Evolutionary conservation across 2,888 invertebrate genomes (phyloP).

Genomic region (Drosophila stalkeri): DNA sequence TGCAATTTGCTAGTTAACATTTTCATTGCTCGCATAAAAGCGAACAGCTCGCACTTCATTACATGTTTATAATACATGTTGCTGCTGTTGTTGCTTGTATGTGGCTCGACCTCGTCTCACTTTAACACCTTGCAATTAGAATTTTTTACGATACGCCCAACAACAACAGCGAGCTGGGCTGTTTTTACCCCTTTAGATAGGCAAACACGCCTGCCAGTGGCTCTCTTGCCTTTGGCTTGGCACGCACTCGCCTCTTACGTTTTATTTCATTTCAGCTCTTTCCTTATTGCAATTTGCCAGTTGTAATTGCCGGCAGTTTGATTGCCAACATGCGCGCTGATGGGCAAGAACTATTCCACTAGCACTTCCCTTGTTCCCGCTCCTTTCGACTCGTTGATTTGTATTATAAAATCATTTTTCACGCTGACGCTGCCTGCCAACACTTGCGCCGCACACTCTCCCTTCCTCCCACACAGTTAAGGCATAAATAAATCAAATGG

Average conservation of each 20-base stretch:
- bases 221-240: conserved; percentile 27
- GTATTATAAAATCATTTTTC: conserved; percentile 72
- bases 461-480: not conserved
- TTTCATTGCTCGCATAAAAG: conserved; percentile 53
- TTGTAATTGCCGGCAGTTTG: conserved; percentile 71
- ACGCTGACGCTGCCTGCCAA: conserved; percentile 47
- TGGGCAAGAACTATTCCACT: conserved; percentile 42
- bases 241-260: conserved; percentile 41
- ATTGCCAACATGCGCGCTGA: conserved; percentile 69
- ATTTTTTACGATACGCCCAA: conserved; percentile 52
- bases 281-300: conserved; percentile 61
- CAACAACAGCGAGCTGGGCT: not conserved
- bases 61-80: conserved; percentile 21
- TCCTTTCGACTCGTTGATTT: conserved; percentile 46
- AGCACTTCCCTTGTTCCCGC: not conserved
- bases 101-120: conserved; percentile 18
- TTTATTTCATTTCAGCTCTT: conserved; percentile 28
- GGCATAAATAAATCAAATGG: conserved; percentile 43
- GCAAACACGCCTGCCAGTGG: conserved; percentile 26
- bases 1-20: conserved; percentile 48
- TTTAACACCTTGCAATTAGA: conserved; percentile 66
- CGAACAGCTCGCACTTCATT: conserved; percentile 51
- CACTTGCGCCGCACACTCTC: conserved; percentile 11
- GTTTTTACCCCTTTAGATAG: conserved; percentile 29
- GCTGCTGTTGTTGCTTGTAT: conserved; percentile 1